Base-by-base conservation (phyloP, 2,113 vertebrate species). In the Spea bombifrons region DNA sequence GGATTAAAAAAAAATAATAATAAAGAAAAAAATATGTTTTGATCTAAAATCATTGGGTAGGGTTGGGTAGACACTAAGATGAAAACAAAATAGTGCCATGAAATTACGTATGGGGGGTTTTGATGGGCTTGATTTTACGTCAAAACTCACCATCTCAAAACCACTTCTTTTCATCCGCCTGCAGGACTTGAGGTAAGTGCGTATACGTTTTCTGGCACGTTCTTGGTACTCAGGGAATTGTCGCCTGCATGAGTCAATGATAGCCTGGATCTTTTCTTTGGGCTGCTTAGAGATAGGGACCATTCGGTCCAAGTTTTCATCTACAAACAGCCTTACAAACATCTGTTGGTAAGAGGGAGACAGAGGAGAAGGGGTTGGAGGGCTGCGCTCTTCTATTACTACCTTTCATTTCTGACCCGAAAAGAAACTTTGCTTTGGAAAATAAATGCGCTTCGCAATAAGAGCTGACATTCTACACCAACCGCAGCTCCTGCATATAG, bases 281-380 rank as follows among this genome's bases (percentile, higher is more conserved):
- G 93, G 93, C 93, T 94, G 93, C 92, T 94, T 94, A 93, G 93
- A 94, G 90, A 94, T 94, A 91, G 93, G 93, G 91, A 94, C 93
- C 92, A 93, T 94, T 90, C 93, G 93, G 93, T 94, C 93, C 90
- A 94, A 93, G 93, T 94, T 94, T 91, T 94, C 93, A 94, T 94
- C 93, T 94, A 94, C 93, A 94, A 94, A 94, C 92, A 94, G 93
- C 92, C 93, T 94, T 92, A 94, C 93, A 94, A 94, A 94, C 93
- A 94, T 94, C 93, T 94, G 93, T 93, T 92, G 92, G 92, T 90
- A 94, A 94, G 93, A 94, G 93, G 92, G 90, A 94, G 92, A 94
- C 92, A 94, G 92, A 94, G 92, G 92, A 94, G 90, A 94, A 90
- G 91, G 92, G 89, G 91, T 94, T 93, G 93, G 91, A 92, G 92